These are phyloP conservation scores for Scomber japonicus DNA, from an alignment of 2,113 vertebrate genomes.

Conservation along the genomic window DNA sequence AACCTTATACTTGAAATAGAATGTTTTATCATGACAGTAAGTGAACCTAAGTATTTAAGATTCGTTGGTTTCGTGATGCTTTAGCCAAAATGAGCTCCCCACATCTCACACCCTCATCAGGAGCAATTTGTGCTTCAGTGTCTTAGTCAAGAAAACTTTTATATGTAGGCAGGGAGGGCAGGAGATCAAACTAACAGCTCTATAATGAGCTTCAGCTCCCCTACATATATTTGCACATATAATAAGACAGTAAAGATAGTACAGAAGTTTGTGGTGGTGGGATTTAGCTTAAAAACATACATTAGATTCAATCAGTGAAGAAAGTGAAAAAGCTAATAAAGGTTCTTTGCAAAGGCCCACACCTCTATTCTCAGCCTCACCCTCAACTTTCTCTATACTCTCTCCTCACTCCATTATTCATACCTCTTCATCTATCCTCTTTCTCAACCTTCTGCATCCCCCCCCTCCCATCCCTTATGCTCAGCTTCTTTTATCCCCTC, in stretches of 20 bases:
- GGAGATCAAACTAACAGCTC: neutral
- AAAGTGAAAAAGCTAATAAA: neutral
- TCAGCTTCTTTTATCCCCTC: no score
- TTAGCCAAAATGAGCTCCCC: neutral
- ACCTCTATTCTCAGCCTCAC: no score
- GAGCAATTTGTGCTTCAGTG: neutral
- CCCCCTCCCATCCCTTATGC: no score
- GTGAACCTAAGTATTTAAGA: neutral
- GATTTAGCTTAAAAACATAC: neutral
- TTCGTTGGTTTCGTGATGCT: neutral
- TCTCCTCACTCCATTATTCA: no score
- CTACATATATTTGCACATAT: neutral
- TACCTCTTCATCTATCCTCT: no score
- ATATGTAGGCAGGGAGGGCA: neutral
- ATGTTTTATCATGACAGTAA: neutral
- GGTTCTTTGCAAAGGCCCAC: no score
- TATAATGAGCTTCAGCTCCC: neutral
- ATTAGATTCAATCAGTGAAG: slow-evolving; percentile 9
- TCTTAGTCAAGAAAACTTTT: neutral
- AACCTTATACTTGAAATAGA: neutral
- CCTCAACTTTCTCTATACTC: no score
- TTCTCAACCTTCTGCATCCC: no score
- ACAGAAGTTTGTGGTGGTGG: neutral
- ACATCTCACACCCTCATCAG: neutral
- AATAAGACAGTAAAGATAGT: neutral